phyloP scores from a whole-genome alignment of 2,113 vertebrate genomes.

The Nymphicus hollandicus region DNA sequence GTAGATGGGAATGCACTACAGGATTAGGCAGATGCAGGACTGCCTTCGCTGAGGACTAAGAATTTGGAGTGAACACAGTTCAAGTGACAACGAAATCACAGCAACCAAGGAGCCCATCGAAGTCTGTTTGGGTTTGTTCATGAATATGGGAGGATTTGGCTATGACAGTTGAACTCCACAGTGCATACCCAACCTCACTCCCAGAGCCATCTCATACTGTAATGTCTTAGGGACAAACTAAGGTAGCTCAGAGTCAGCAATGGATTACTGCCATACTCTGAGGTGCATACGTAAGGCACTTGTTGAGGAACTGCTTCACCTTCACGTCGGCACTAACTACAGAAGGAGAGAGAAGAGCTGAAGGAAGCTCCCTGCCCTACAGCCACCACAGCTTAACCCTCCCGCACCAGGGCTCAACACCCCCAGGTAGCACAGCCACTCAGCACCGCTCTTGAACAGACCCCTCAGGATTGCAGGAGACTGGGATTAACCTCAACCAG shows the following conservation, averaged over 20 bases:
- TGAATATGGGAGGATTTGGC: background rate
- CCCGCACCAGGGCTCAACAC: fast-evolving
- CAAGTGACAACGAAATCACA: background rate
- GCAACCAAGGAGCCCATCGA: background rate
- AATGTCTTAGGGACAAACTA: background rate
- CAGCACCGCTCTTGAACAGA: fast-evolving
- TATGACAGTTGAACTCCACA: background rate
- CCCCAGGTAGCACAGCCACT: fast-evolving
- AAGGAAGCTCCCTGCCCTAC: background rate
- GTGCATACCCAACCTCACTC: background rate
- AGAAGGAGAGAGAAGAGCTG: background rate
- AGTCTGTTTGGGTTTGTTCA: background rate
- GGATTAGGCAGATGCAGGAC: background rate
- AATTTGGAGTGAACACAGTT: background rate
- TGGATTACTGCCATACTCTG: fast-evolving
- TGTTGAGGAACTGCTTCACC: background rate
- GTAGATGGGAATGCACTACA: background rate
- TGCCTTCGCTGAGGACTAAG: background rate
- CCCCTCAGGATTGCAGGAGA: background rate
- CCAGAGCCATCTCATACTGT: background rate
- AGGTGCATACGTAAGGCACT: background rate
- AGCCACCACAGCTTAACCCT: fast-evolving
- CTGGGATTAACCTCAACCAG: background rate
- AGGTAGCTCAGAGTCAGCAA: background rate
- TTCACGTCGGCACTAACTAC: background rate